phyloP scores from a whole-genome alignment of 2,888 invertebrate species.

The Drosophila siamana region DNA sequence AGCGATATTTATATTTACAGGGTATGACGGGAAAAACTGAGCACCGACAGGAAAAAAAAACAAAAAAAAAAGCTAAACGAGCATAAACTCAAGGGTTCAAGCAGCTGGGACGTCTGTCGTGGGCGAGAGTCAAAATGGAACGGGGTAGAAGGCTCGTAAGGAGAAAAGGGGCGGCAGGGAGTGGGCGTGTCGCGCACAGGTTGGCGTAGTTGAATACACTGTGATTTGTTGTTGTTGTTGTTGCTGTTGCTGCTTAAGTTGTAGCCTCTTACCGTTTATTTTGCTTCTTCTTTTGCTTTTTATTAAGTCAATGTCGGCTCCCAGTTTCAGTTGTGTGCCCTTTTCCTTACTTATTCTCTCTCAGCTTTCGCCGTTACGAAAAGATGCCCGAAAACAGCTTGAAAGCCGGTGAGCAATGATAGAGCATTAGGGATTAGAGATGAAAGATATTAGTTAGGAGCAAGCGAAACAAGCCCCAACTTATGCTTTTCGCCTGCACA shows the following conservation, averaged over 20 bases:
- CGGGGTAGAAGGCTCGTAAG: not conserved
- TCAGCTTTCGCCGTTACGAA: not conserved
- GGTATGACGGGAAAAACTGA: slow-evolving; percentile 16
- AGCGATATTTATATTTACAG: slow-evolving; percentile 4
- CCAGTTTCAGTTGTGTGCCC: slow-evolving; percentile 22
- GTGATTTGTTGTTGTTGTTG: slow-evolving; percentile 45
- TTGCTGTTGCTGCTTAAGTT: slow-evolving; percentile 20
- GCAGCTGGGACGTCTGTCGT: slow-evolving; percentile 18
- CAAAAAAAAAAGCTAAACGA: slow-evolving; percentile 47
- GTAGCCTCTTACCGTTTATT: slow-evolving; percentile 10
- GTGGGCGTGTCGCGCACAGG: slow-evolving; percentile 25
- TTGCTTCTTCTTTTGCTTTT: slow-evolving; percentile 14
- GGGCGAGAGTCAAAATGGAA: not conserved
- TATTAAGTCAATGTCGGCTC: slow-evolving; percentile 41
- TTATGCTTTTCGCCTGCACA: not conserved
- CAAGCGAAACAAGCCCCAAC: slow-evolving; percentile 1
- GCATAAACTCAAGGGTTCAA: slow-evolving; percentile 58
- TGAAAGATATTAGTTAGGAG: slow-evolving; percentile 9
- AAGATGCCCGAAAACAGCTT: slow-evolving; percentile 12
- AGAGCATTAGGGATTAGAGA: slow-evolving; percentile 31
- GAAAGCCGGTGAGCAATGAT: slow-evolving; percentile 16
- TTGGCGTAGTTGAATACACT: slow-evolving; percentile 42
- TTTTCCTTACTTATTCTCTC: not conserved
- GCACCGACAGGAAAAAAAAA: slow-evolving; percentile 15
- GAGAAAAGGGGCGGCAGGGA: not conserved